These are phyloP conservation scores for Sphaeridia pumilis DNA, from an alignment of 2,888 invertebrate species.

Conservation along the genomic window DNA sequence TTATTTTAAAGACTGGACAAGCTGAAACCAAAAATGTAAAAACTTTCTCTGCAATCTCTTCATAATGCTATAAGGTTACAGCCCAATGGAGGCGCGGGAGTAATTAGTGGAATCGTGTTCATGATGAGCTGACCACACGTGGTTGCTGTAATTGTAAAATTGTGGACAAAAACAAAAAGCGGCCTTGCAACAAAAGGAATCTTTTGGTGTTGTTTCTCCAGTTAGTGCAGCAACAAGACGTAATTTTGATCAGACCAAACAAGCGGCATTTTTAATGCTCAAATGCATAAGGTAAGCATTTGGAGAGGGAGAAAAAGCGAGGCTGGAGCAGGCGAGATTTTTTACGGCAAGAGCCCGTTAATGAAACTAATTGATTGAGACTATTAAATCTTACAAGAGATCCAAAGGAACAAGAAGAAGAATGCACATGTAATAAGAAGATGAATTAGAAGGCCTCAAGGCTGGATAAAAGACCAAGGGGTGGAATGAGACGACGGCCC, in stretches of 20 bases:
- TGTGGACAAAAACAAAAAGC: neutral
- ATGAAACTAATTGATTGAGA: constrained; percentile 21
- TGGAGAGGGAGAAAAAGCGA: too few species aligned
- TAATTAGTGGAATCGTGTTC: neutral
- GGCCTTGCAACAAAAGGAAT: neutral
- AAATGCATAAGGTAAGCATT: too few species aligned
- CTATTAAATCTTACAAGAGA: constrained; percentile 12
- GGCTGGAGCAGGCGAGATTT: neutral
- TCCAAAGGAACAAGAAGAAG: neutral
- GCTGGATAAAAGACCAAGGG: neutral
- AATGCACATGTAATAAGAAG: too few species aligned
- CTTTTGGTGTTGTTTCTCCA: neutral
- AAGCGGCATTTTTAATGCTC: too few species aligned
- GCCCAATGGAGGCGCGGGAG: neutral
- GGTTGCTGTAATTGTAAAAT: neutral
- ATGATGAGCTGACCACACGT: neutral
- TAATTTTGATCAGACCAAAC: too few species aligned
- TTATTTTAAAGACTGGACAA: neutral
- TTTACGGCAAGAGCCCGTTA: constrained; percentile 10
- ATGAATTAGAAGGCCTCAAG: neutral
- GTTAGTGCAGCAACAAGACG: too few species aligned
- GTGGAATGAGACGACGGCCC: constrained; percentile 8
- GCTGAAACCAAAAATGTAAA: neutral
- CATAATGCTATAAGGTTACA: too few species aligned
- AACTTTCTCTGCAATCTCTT: too few species aligned